Evolutionary conservation across 1,140 invertebrate genomes (phyloP), one percentile per base, ranked within the genome.

Genomic region (Seison nebaliae): DNA sequence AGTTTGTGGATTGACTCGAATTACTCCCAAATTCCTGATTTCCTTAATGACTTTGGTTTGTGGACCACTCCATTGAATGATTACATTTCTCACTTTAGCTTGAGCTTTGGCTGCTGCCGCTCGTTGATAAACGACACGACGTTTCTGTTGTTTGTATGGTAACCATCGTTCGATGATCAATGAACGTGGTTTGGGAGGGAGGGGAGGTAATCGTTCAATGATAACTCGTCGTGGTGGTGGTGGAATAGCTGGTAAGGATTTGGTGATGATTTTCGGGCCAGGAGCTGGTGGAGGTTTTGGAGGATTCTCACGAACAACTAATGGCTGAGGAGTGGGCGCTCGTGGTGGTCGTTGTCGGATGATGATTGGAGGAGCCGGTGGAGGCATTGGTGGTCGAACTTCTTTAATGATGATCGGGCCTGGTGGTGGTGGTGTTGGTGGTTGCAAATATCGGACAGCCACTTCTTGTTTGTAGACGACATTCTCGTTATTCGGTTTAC

Each of bases 1-100:
- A 6, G 26, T 31, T 3, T 29, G 16, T 11, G 39, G 39, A 19
- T 42, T 28, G 0, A 28, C 35, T 29, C 21, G 12, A 3, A 28
- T 18, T 26, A 16, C 32, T 14, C 39, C 39, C 6, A 42, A 42
- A 32, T 36, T 36, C 18, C 23, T 29, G 17, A 28, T 29, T 24
- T 36, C 33, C 1, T 22, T 14, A 11, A 12, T 17, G 2, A 42
- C 24, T 16, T 35, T 21, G n/a, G 30, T 34, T 36, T 42, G 31
- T 14, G 39, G 23, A 15, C 19, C 28, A 17, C 36, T 34, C 39
- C 39, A 42, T 36, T 42, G 33, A 19, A 42, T 42, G 8, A 42
- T 31, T 11, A 42, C 23, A 36, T 42, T 42, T 42, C 21, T 35
- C 28, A 23, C 33, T 14, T 24, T 17, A 17, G 15, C 14, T 23